Conservation (phyloP, 2,888 invertebrate species). For the Melanchra persicariae region DNA sequence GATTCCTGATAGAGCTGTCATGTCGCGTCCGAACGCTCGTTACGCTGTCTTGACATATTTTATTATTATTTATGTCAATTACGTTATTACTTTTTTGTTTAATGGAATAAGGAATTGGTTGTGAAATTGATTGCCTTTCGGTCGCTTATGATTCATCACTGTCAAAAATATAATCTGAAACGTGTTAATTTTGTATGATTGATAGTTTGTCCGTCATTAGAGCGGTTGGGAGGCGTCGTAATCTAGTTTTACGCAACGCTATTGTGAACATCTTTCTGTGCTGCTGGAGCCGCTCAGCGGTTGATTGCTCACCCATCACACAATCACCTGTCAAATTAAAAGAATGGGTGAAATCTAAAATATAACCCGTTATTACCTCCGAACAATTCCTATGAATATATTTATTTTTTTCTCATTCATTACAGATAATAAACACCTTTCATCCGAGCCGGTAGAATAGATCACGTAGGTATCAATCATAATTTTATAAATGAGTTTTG, state of each 20-base stretch:
- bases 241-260: slow-evolving; percentile 88
- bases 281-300: slow-evolving; percentile 62
- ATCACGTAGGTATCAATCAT: slow-evolving; percentile 56
- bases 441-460: slow-evolving; percentile 55
- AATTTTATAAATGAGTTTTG: slow-evolving; percentile 48
- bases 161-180: slow-evolving; percentile 88
- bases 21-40: slow-evolving; percentile 88
- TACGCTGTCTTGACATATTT: slow-evolving; percentile 90
- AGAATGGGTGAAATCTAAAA: slow-evolving; percentile 71
- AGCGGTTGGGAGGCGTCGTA: slow-evolving; percentile 76
- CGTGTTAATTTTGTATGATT: slow-evolving; percentile 90
- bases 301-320: slow-evolving; percentile 75
- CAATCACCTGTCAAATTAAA: slow-evolving; percentile 79
- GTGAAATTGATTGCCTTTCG: slow-evolving; percentile 90
- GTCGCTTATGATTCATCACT: slow-evolving; percentile 90
- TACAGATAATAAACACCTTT: slow-evolving; percentile 58
- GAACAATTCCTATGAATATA: slow-evolving; percentile 54
- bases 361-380: slow-evolving; percentile 57
- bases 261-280: slow-evolving; percentile 76
- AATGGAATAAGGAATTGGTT: slow-evolving; percentile 90
- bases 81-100: slow-evolving; percentile 91
- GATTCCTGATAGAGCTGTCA: slow-evolving; percentile 90
- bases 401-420: slow-evolving; percentile 51
- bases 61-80: slow-evolving; percentile 91
- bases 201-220: slow-evolving; percentile 87